Conservation (phyloP, 1,140 invertebrate genomes). For the Latrodectus geometricus region DNA sequence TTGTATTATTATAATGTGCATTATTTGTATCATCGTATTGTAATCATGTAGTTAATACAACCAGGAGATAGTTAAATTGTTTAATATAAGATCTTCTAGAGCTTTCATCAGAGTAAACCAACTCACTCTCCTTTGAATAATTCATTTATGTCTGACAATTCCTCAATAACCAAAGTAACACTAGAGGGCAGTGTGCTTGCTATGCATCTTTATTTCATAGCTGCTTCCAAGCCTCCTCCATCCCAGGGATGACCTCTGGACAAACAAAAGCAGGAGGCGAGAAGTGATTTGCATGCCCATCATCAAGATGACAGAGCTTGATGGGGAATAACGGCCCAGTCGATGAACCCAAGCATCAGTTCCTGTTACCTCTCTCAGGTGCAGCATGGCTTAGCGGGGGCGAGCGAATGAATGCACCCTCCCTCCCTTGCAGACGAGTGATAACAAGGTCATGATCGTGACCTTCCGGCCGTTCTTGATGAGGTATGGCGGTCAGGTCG, state of each 20-base stretch:
- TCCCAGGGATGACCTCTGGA: neutral
- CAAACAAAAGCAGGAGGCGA: neutral
- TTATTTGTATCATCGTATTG: too few relatives aligned
- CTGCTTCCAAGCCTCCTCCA: neutral
- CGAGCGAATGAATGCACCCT: constrained; percentile 21
- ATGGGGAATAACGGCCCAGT: constrained; percentile 43
- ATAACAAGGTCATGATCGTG: constrained; percentile 20
- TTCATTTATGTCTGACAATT: too few relatives aligned
- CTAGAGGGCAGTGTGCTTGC: too few relatives aligned
- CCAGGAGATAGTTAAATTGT: too few relatives aligned
- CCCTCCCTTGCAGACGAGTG: neutral
- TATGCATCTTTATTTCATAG: too few relatives aligned
- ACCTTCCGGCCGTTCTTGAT: constrained; percentile 18
- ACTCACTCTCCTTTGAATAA: too few relatives aligned
- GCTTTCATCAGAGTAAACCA: too few relatives aligned
- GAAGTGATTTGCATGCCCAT: neutral
- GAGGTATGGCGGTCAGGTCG: neutral
- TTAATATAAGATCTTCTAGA: too few relatives aligned
- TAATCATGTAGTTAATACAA: too few relatives aligned
- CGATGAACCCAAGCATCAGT: constrained; percentile 8
- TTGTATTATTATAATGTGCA: too few relatives aligned
- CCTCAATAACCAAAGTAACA: too few relatives aligned
- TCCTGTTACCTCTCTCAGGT: constrained; percentile 12
- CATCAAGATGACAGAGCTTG: neutral
- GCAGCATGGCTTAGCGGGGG: constrained; percentile 5